phyloP scores from a whole-genome alignment of 2,113 vertebrate genomes.

The Sander vitreus region DNA sequence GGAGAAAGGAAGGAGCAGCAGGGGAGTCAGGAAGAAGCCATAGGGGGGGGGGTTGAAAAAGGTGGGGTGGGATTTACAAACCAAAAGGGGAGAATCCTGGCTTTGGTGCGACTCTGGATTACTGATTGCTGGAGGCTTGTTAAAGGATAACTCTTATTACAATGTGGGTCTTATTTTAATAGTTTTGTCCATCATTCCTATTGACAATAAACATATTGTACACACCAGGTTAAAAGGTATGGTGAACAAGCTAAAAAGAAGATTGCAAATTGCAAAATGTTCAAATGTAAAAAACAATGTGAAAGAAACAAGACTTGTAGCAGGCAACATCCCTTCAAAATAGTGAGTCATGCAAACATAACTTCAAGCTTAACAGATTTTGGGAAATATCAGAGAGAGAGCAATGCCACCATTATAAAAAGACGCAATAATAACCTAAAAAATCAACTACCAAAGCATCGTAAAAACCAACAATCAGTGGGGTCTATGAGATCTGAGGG shows the following conservation, averaged over 20 bases:
- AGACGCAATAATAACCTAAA: no score
- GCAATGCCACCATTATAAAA: background rate
- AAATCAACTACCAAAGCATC: background rate
- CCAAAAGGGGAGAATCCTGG: background rate
- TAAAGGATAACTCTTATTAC: background rate
- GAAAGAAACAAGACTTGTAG: background rate
- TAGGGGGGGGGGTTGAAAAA: background rate
- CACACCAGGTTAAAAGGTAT: background rate
- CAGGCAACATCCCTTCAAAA: background rate
- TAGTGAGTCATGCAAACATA: no score
- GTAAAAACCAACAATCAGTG: background rate
- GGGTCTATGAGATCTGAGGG: background rate
- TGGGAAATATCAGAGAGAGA: background rate
- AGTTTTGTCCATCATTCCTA: background rate
- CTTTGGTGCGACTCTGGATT: slow-evolving; percentile 25
- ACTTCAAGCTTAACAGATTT: no score
- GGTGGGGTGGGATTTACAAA: slow-evolving; percentile 22
- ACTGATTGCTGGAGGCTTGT: slow-evolving; percentile 5
- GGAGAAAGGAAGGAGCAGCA: slow-evolving; percentile 49
- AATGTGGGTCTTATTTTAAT: background rate
- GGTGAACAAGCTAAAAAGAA: background rate
- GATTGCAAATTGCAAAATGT: background rate
- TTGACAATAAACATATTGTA: background rate
- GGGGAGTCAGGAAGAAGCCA: slow-evolving; percentile 61
- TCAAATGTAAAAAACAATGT: background rate